Conservation (phyloP, 2,113 vertebrate species). For the Telmatochromis brichardi region DNA sequence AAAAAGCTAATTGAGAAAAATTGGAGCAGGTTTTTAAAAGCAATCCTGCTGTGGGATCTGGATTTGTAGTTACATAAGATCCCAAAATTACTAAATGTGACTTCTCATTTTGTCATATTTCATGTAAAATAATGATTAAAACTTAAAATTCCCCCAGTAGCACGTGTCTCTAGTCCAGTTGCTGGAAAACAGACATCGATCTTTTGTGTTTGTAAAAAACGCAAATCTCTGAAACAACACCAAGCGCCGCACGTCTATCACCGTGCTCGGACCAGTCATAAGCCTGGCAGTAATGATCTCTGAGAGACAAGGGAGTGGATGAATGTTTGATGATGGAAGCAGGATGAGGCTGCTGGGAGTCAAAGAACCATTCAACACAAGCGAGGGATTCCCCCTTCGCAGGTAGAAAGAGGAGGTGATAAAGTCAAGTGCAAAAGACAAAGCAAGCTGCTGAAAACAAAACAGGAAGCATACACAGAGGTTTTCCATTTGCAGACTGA, state of each 20-base stretch:
- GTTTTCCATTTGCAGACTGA: not conserved
- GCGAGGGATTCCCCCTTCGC: slow-evolving; percentile 20
- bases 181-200: not conserved
- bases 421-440: not conserved
- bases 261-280: not conserved
- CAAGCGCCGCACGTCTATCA: slow-evolving; percentile 21
- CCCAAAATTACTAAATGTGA: not conserved
- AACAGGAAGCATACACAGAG: not conserved
- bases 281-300: slow-evolving; percentile 35
- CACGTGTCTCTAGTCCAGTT: not conserved
- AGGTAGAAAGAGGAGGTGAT: not conserved
- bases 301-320: slow-evolving; percentile 32
- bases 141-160: not conserved
- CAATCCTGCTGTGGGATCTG: not conserved
- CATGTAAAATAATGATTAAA: not conserved
- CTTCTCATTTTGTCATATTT: not conserved
- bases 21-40: not conserved
- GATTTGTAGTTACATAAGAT: not conserved
- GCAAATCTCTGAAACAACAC: slow-evolving; percentile 16
- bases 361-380: not conserved
- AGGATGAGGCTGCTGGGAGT: slow-evolving; percentile 28
- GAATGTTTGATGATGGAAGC: slow-evolving; percentile 54
- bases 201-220: slow-evolving; percentile 53
- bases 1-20: not conserved
- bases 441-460: not conserved